These are phyloP conservation scores for Rhagoletis zephyria DNA, from an alignment of 1,140 invertebrate genomes.

Conservation along the genomic window DNA sequence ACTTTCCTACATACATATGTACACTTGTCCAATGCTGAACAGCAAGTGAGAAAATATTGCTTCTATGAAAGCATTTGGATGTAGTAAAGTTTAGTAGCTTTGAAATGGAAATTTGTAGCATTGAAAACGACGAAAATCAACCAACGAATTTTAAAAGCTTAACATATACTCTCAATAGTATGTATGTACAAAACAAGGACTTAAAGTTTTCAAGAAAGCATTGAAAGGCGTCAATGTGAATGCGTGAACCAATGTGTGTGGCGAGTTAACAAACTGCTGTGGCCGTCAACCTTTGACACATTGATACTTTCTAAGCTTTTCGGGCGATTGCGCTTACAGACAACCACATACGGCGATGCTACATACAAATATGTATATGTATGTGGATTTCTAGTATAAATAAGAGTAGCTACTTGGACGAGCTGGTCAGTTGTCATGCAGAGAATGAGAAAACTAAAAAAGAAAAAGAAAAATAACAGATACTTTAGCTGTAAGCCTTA, in stretches of 20 bases:
- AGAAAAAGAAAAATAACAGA: no score
- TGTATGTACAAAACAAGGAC: neutral
- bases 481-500: neutral
- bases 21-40: neutral
- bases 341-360: neutral
- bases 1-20: neutral
- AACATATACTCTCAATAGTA: neutral
- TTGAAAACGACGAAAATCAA: neutral
- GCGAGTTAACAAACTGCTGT: constrained; percentile 36
- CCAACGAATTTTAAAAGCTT: neutral
- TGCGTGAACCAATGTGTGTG: neutral
- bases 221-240: neutral
- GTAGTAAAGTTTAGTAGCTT: neutral
- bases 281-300: constrained; percentile 46
- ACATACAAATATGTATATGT: no score
- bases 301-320: constrained; percentile 30
- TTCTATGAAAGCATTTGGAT: neutral
- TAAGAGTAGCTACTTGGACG: no score
- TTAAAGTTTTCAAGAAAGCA: constrained; percentile 12
- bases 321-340: neutral
- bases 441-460: no score
- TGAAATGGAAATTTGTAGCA: neutral
- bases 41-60: constrained; percentile 20
- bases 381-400: no score
- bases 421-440: no score